These are phyloP conservation scores for Ichneumoninae sp. DNA, from an alignment of 2,888 invertebrate genomes.

Conservation along the genomic window DNA sequence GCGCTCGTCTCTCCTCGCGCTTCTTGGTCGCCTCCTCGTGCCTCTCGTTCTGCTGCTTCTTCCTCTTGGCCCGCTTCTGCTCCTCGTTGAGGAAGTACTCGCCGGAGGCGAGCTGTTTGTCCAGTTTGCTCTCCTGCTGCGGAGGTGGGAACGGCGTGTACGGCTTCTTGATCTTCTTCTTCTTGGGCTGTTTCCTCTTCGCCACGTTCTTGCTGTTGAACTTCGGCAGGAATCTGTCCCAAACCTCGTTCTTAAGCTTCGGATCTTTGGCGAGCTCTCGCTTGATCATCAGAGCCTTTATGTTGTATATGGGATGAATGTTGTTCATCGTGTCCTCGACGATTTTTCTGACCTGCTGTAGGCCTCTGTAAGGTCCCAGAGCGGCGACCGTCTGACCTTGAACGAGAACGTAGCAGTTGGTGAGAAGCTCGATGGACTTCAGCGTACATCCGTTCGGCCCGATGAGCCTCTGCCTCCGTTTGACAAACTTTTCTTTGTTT, in stretches of 20 bases:
- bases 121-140: conserved; percentile 96
- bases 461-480: conserved; percentile 96
- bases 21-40: conserved; percentile 90
- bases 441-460: conserved; percentile 99
- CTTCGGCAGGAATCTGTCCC: conserved; percentile 98
- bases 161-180: conserved; percentile 94
- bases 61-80: conserved; percentile 89
- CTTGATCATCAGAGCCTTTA: conserved; percentile 99
- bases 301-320: conserved; percentile 99
- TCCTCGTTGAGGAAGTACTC: conserved; percentile 98
- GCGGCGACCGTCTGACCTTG: conserved; percentile 99
- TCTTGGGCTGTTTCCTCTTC: conserved; percentile 94
- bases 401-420: conserved; percentile 97
- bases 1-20: conserved; percentile 91
- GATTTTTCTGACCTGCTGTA: conserved; percentile 92
- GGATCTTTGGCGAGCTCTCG: conserved; percentile 97
- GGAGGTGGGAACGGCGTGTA: conserved; percentile 99
- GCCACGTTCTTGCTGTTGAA: conserved; percentile 95
- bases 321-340: conserved; percentile 99
- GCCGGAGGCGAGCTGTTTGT: conserved; percentile 96
- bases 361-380: conserved; percentile 97
- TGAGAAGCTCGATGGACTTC: conserved; percentile 97
- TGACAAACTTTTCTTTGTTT: conserved; percentile 97
- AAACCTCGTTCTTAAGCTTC: conserved; percentile 95
- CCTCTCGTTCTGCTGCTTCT: conserved; percentile 91